phyloP scores from a whole-genome alignment of 2,888 invertebrate genomes.

The Argynnis bischoffii region DNA sequence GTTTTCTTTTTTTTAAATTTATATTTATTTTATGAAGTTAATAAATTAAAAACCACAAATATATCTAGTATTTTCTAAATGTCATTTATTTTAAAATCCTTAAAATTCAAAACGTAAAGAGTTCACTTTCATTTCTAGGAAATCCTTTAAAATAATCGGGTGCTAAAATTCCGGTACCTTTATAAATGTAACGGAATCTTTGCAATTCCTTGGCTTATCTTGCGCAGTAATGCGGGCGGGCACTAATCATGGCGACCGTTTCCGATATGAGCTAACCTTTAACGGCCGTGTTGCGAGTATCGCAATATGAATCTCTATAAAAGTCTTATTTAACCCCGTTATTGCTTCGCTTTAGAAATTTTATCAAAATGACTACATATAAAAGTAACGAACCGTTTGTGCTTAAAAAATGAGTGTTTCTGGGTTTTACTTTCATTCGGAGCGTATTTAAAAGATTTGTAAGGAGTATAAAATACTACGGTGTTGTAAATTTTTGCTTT shows the following conservation, averaged over 20 bases:
- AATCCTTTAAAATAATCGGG: constrained; percentile 35
- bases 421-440: too few species aligned
- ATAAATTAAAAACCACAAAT: too few species aligned
- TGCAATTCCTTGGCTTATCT: constrained; percentile 50
- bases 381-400: background rate
- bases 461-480: too few species aligned
- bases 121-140: constrained; percentile 16
- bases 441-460: too few species aligned
- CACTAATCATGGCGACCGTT: constrained; percentile 68
- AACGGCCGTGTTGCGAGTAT: constrained; percentile 45
- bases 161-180: constrained; percentile 39
- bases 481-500: too few species aligned
- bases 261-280: constrained; percentile 60
- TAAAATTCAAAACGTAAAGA: too few species aligned
- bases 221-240: constrained; percentile 46
- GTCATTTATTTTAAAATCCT: too few species aligned
- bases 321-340: constrained; percentile 54
- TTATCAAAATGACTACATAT: background rate
- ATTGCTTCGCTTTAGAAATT: constrained; percentile 20
- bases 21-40: too few species aligned
- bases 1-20: too few species aligned
- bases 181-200: constrained; percentile 38
- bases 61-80: too few species aligned
- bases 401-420: too few species aligned
- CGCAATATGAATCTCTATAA: constrained; percentile 61